Percentiles rank a stretch among this genome's conserved stretches.
phyloP scores from a whole-genome alignment of 2,888 invertebrate species.

The Pachydiplax longipennis region DNA sequence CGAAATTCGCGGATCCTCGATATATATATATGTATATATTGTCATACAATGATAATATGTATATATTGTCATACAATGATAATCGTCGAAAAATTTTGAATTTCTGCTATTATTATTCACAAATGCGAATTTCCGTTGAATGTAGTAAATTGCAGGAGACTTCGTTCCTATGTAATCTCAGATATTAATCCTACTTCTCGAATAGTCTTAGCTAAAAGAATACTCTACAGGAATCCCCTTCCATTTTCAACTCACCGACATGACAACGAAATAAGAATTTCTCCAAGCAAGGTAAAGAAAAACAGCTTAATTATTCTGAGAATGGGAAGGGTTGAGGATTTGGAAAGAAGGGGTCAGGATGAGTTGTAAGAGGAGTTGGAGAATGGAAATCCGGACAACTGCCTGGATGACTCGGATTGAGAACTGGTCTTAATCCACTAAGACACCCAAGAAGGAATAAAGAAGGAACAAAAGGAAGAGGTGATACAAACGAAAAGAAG shows the following conservation, averaged over 20 bases:
- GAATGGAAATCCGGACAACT: neutral
- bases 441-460: neutral
- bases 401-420: neutral
- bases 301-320: neutral
- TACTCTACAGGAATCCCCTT: neutral
- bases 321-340: neutral
- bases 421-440: neutral
- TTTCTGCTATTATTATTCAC: neutral
- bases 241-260: neutral
- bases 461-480: neutral
- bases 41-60: too few relatives aligned
- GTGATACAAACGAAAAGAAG: neutral
- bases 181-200: neutral
- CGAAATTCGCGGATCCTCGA: too few relatives aligned
- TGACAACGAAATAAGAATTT: neutral
- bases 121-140: neutral
- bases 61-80: too few relatives aligned
- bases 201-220: neutral
- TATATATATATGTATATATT: too few relatives aligned
- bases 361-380: neutral
- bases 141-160: neutral
- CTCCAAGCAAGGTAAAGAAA: neutral
- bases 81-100: too few relatives aligned
- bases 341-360: neutral
- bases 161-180: neutral